Base-by-base conservation (phyloP, 1,140 invertebrate genomes). In the Scylla paramamosain region DNA sequence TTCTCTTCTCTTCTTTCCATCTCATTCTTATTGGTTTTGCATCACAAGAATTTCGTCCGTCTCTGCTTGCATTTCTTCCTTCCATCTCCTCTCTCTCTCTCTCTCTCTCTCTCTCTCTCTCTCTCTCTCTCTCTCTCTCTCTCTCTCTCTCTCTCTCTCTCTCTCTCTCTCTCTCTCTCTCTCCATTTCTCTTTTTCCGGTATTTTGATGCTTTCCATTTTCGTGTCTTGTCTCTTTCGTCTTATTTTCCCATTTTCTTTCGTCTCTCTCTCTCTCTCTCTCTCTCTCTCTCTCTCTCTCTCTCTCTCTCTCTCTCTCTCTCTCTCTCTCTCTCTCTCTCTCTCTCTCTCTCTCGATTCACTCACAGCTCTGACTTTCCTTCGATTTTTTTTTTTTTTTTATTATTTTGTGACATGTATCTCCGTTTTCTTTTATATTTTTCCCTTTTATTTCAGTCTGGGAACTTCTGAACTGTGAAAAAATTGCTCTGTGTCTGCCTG, bases 61-160 rank as follows among this genome's bases (percentile, higher is more conserved):
- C 1, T 39, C 6, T 39, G 6, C 6, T 39, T 39, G 39, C 39
- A 39, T 39, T 39, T 39, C 39, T 39, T 39, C 6, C 39, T 39
- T 39, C 39, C 39, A 39, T 39, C 39, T 39, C 39, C 39, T 20
- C n/a, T 77, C 67, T 77, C 67, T 77, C 67, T 77, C 67, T 77
- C 67, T 77, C 67, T 77, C 67, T 77, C 67, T 77, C 67, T 77
- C 67, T 77, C 67, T 77, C 67, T 77, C 67, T 77, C 67, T n/a
- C n/a, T n/a, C 20, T 77, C 20, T 77, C 20, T 77, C n/a, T n/a
- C n/a, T 77, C 67, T n/a, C 20, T 77, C 20, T 25, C 59, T 67
- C 20, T 67, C 59, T 67, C 20, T 67, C 59, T 67, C 59, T 67
- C 20, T 67, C 59, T 48, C 46, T 48, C 46, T 48, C 46, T 48